A percentile compares a stretch with the other conserved stretches of the same genome.
phyloP scores from a whole-genome alignment of 2,888 invertebrate species.

The Agrotis clavis region DNA sequence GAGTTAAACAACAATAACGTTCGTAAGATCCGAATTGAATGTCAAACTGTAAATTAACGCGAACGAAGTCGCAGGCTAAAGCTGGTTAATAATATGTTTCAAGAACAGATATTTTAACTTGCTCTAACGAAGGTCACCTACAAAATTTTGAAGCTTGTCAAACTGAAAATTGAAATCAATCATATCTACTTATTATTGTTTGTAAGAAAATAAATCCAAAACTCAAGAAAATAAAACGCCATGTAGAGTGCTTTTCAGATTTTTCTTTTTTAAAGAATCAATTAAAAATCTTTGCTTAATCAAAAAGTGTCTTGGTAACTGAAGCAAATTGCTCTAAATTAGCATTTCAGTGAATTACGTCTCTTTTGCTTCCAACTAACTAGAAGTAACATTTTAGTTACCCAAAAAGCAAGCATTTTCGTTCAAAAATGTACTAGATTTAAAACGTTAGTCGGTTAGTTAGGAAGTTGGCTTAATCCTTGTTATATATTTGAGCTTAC shows the following conservation, averaged over 20 bases:
- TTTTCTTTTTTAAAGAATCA: slow-evolving; percentile 2
- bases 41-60: too few relatives aligned
- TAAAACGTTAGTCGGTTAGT: neutral
- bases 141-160: neutral
- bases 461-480: neutral
- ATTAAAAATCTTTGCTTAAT: neutral
- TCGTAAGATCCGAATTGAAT: too few relatives aligned
- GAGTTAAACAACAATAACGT: too few relatives aligned
- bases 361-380: slow-evolving; percentile 9
- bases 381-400: neutral
- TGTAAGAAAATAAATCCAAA: neutral
- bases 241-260: neutral
- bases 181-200: neutral
- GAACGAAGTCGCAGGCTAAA: too few relatives aligned
- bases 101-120: neutral
- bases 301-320: slow-evolving; percentile 12
- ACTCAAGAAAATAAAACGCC: neutral
- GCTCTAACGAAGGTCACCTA: neutral
- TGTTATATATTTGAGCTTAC: too few relatives aligned
- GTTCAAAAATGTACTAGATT: neutral
- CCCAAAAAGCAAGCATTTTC: slow-evolving; percentile 2
- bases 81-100: neutral
- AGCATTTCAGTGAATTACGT: slow-evolving; percentile 25
- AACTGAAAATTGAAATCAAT: neutral
- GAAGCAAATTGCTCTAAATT: slow-evolving; percentile 43